Conservation (phyloP, 2,797 vertebrate genomes). For the Amphiprion clarkii region DNA sequence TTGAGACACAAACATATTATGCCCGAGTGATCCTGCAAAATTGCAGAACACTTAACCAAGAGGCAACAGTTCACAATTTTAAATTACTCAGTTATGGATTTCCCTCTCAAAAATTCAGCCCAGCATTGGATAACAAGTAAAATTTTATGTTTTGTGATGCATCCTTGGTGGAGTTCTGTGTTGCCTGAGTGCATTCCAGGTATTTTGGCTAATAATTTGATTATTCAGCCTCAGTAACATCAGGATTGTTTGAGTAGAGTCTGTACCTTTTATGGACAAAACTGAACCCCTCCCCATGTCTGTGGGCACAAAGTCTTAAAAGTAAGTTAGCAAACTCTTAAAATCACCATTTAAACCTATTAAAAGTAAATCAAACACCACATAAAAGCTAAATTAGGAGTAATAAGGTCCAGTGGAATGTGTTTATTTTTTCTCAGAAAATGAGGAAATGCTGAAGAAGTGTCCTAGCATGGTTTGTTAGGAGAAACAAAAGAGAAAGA, state of each 20-base stretch:
- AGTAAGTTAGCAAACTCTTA: constrained; percentile 42
- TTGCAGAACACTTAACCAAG: no score
- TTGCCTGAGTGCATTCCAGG: background rate
- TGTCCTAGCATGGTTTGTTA: constrained; percentile 19
- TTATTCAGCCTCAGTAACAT: constrained; percentile 27
- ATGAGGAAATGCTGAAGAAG: constrained; percentile 33
- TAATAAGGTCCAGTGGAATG: constrained; percentile 34
- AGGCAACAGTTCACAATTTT: no score
- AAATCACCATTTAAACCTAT: constrained; percentile 42
- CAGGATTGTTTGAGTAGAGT: constrained; percentile 28
- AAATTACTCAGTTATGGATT: no score
- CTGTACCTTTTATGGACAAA: constrained; percentile 27
- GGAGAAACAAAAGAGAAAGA: constrained; percentile 19
- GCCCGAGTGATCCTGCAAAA: no score
- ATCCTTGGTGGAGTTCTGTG: background rate
- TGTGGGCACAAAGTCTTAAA: constrained; percentile 18
- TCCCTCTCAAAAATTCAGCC: background rate
- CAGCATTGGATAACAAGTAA: background rate
- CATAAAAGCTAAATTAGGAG: constrained; percentile 54
- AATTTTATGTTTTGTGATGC: background rate
- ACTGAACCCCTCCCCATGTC: constrained; percentile 5
- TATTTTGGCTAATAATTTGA: constrained; percentile 25
- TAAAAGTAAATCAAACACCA: constrained; percentile 50
- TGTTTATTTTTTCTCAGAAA: constrained; percentile 47
- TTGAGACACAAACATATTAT: no score